These are phyloP conservation scores for Aldabrachelys gigantea DNA, from an alignment of 2,113 vertebrate species.

Conservation along the genomic window DNA sequence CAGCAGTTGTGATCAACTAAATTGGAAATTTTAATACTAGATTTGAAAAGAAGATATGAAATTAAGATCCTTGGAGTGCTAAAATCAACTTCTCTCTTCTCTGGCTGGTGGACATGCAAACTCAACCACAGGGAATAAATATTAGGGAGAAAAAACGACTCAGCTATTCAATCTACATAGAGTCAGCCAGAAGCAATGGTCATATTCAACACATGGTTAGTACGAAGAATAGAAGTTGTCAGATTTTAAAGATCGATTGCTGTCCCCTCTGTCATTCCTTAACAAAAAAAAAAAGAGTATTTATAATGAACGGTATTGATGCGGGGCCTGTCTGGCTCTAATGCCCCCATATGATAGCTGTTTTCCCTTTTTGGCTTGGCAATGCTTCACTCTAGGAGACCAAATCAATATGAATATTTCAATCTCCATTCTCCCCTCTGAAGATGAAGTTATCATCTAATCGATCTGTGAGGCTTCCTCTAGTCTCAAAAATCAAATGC, in stretches of 20 bases:
- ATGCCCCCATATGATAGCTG: background rate
- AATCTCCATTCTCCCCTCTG: background rate
- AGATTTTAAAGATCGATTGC: background rate
- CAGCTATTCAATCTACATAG: background rate
- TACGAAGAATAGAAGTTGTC: background rate
- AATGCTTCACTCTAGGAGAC: slow-evolving; percentile 8
- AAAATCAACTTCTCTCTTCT: slow-evolving; percentile 1
- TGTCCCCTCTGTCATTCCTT: background rate
- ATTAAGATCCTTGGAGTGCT: background rate
- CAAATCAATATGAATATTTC: slow-evolving; percentile 36
- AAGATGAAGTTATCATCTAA: slow-evolving; percentile 42
- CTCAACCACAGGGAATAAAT: slow-evolving; percentile 1
- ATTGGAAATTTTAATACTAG: slow-evolving; percentile 7
- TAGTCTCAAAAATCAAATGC: slow-evolving; percentile 5
- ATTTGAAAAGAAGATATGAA: background rate
- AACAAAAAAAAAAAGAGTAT: slow-evolving; percentile 6
- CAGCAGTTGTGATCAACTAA: background rate
- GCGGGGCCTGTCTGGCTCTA: background rate
- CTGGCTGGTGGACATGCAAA: background rate
- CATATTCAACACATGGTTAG: background rate
- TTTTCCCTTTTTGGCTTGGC: background rate
- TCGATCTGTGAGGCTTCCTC: slow-evolving; percentile 8
- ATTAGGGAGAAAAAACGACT: background rate
- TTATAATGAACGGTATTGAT: background rate
- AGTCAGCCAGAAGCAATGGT: background rate